phyloP scores from a whole-genome alignment of 2,888 invertebrate species.

The Incurvaria masculella region DNA sequence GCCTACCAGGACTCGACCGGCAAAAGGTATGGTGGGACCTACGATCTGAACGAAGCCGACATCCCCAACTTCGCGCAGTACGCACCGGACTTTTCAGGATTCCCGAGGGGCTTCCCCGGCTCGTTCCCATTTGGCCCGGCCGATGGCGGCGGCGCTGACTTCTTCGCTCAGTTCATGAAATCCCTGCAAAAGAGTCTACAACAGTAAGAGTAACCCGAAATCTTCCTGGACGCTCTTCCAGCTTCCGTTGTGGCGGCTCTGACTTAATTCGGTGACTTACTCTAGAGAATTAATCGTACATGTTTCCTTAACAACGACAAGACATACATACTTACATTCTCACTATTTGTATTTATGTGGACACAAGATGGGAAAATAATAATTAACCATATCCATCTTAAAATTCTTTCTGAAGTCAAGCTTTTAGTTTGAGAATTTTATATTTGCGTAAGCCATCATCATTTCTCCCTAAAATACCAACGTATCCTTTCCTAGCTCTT shows the following conservation, averaged over 20 bases:
- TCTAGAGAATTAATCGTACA: too few species aligned
- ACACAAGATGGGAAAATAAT: too few species aligned
- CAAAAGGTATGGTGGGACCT: slow-evolving; percentile 44
- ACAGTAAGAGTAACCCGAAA: slow-evolving; percentile 33
- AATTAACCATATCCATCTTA: too few species aligned
- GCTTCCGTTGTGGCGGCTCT: not conserved
- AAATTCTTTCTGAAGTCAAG: too few species aligned
- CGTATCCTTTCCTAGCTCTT: too few species aligned
- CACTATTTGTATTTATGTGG: too few species aligned
- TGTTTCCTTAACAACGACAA: too few species aligned
- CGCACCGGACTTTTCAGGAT: not conserved
- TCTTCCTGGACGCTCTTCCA: slow-evolving; percentile 1
- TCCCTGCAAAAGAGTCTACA: slow-evolving; percentile 34
- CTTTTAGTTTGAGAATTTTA: too few species aligned
- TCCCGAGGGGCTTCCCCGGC: not conserved
- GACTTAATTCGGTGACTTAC: too few species aligned
- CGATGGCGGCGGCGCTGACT: slow-evolving; percentile 17
- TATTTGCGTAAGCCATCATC: too few species aligned
- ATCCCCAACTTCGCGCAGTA: slow-evolving; percentile 17
- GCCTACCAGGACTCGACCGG: slow-evolving; percentile 38
- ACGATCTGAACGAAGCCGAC: slow-evolving; percentile 29
- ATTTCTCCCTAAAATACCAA: too few species aligned
- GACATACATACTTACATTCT: too few species aligned
- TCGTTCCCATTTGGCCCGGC: not conserved
- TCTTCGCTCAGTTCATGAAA: slow-evolving; percentile 37